Evolutionary conservation across 2,888 invertebrate genomes (phyloP).

Genomic region (Brenthis daphne): DNA sequence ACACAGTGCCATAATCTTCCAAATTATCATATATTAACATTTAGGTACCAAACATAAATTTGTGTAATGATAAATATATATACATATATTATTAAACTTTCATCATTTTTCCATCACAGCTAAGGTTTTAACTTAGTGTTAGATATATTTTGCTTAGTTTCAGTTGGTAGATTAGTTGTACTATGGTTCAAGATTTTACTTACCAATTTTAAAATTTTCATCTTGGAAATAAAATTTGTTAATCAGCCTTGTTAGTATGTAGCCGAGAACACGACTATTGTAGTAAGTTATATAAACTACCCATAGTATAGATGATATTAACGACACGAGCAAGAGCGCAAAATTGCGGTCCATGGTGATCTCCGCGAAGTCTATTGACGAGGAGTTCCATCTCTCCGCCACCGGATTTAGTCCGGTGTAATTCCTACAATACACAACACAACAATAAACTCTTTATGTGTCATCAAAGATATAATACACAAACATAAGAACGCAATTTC

Average conservation of each 20-base stretch:
- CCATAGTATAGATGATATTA: conserved; percentile 93
- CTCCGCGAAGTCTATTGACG: conserved; percentile 82
- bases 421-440: conserved; percentile 60
- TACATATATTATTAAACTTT: too few relatives aligned
- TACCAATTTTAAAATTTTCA: conserved; percentile 95
- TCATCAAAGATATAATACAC: conserved; percentile 45
- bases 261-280: conserved; percentile 95
- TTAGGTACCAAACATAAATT: too few relatives aligned
- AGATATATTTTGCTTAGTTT: background rate
- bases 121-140: too few relatives aligned
- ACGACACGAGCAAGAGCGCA: conserved; percentile 89
- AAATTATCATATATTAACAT: too few relatives aligned
- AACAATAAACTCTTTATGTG: conserved; percentile 47
- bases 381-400: conserved; percentile 82
- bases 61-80: too few relatives aligned
- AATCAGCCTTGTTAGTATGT: conserved; percentile 92
- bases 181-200: conserved; percentile 48
- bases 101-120: too few relatives aligned
- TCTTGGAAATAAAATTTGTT: conserved; percentile 93
- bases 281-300: conserved; percentile 97
- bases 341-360: conserved; percentile 89
- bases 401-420: conserved; percentile 61
- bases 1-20: too few relatives aligned
- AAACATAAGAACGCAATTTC: conserved; percentile 48
- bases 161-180: background rate